A percentile compares a stretch with the other conserved stretches of the same genome.
Evolutionary conservation across 1,140 invertebrate genomes (phyloP).

Genomic region (Drosophila teissieri): DNA sequence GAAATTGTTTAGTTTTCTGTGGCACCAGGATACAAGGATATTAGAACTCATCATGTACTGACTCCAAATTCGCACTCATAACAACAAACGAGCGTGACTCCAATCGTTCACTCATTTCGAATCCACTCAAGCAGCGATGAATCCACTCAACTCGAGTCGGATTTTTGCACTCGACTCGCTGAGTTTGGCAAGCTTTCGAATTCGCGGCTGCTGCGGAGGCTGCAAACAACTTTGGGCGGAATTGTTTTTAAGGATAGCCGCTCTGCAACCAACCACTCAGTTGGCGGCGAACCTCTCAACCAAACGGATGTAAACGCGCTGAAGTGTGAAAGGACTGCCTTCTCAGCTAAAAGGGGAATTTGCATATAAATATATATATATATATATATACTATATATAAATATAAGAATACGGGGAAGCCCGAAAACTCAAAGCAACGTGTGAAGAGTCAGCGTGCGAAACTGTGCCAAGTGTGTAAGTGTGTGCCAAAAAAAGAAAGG

Average conservation of each 20-base stretch:
- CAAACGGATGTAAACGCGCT: conserved; percentile 54
- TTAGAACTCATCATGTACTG: neutral
- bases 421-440: conserved; percentile 42
- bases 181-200: conserved; percentile 46
- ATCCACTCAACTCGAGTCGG: conserved; percentile 8
- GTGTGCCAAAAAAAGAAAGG: conserved; percentile 24
- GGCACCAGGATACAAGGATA: neutral
- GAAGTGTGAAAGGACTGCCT: conserved; percentile 34
- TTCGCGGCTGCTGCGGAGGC: conserved; percentile 55
- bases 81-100: conserved; percentile 17
- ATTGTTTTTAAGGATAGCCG: conserved; percentile 77
- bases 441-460: conserved; percentile 13
- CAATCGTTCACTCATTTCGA: conserved; percentile 30
- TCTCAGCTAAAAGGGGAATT: conserved; percentile 23
- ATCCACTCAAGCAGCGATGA: neutral
- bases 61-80: conserved; percentile 38
- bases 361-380: conserved; percentile 35
- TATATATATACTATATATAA: conserved; percentile 21
- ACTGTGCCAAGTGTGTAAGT: conserved; percentile 63
- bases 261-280: conserved; percentile 55
- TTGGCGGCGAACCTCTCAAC: conserved; percentile 72
- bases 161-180: conserved; percentile 50
- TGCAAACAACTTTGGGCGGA: conserved; percentile 61
- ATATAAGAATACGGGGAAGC: conserved; percentile 27
- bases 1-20: too few species aligned